Evolutionary conservation across 2,113 vertebrate genomes (phyloP).

Genomic region (Protobothrops flavoviridis): DNA sequence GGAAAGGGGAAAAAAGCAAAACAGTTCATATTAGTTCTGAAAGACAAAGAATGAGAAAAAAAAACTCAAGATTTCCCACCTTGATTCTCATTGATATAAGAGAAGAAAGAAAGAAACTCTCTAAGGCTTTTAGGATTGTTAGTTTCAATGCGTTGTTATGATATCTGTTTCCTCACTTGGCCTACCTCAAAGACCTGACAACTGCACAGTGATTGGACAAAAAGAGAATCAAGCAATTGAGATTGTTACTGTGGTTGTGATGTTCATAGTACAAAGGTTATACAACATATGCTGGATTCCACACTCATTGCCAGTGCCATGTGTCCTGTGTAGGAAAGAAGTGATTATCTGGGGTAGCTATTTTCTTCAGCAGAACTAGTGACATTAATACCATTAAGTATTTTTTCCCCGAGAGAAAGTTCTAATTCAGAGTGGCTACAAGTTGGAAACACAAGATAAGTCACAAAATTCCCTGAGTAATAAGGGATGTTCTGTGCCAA

Average conservation of each 20-base stretch:
- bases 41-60: too few relatives aligned
- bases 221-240: neutral
- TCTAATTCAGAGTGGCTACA: neutral
- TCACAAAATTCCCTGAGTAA: neutral
- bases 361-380: neutral
- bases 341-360: neutral
- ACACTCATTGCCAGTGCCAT: neutral
- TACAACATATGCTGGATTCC: neutral
- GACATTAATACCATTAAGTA: too few relatives aligned
- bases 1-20: too few relatives aligned
- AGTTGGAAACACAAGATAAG: neutral
- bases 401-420: neutral
- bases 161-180: too few relatives aligned
- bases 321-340: neutral
- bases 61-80: too few relatives aligned
- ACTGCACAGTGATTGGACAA: neutral
- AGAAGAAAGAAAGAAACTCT: too few relatives aligned
- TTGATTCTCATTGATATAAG: too few relatives aligned
- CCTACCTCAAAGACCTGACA: too few relatives aligned
- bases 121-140: too few relatives aligned
- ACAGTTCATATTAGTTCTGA: too few relatives aligned
- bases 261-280: neutral
- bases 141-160: too few relatives aligned
- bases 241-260: too few relatives aligned
- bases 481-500: neutral